These are phyloP conservation scores for Parazoanthus atlanticus DNA, from an alignment of 92 coral and sea anemone species.

Conservation along the genomic window DNA sequence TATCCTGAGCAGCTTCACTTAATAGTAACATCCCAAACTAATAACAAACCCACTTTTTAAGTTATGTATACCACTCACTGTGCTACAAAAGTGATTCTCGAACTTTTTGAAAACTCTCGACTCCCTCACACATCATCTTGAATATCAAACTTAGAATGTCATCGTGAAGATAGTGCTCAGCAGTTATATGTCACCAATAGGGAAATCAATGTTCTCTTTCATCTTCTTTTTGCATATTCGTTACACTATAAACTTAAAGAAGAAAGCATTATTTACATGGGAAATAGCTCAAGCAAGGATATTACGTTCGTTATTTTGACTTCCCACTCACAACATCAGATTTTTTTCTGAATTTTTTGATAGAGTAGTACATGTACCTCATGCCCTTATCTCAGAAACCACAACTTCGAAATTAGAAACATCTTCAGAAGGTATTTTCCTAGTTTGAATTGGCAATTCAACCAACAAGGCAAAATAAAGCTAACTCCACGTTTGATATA, in stretches of 20 bases:
- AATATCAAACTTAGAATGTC: not conserved
- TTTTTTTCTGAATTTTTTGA: not conserved
- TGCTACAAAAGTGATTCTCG: not conserved
- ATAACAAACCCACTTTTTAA: not conserved
- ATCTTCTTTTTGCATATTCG: not conserved
- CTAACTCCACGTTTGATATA: conserved; percentile 1
- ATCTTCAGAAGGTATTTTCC: not conserved
- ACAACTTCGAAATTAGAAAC: not conserved
- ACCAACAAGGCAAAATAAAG: not conserved
- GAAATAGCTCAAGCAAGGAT: not conserved
- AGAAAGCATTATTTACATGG: not conserved
- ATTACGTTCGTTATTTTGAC: not conserved
- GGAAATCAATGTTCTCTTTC: not conserved
- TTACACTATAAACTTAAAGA: not conserved
- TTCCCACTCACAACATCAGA: not conserved
- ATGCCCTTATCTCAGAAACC: not conserved
- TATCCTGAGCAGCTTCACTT: not conserved
- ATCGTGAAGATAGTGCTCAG: conserved; percentile 1
- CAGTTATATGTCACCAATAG: not conserved
- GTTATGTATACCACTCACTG: not conserved
- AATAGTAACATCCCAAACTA: not conserved
- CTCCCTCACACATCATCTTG: not conserved
- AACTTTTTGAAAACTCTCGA: not conserved
- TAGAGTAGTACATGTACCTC: too few species aligned
- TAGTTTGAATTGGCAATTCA: not conserved